Base-by-base conservation (phyloP, 2,113 vertebrate species). In the Paracanthobrama guichenoti region DNA sequence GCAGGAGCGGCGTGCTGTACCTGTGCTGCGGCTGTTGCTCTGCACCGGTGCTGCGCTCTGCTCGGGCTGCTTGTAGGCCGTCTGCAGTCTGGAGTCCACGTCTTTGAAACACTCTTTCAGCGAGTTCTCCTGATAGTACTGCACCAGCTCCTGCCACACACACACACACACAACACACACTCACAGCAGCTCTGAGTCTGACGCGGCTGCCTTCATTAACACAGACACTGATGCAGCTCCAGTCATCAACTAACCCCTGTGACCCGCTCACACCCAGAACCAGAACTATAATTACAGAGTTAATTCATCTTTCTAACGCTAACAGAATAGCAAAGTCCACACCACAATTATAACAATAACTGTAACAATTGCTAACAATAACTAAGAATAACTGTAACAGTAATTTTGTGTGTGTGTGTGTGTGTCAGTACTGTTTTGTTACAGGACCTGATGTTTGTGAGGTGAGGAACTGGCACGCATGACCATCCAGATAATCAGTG, bases 31-130 rank as follows among this genome's bases (percentile, higher is more conserved):
- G 64, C 66, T 31, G 31, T 35, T 50, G 39, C 95, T 77, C 94
- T 86, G 0, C 90, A 84, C 7, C 84, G 92, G 4, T 86, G 87
- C 26, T 88, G 87, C 46, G 87, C 71, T 93, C 48, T 93, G 93
- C 89, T 97, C 96, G 0, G 96, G 95, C 4, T 97, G 95, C 89
- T 97, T 96, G 90, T 91, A 97, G 1, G 97, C 93, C n/a, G 93
- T 94, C 86, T 91, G 90, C 11, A 98, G 90, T 0, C 89, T 90
- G 2, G 96, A 97, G 89, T 98, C 97, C 60, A 98, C 91, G 0
- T 95, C 95, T 88, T 95, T 97, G 89, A 98, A 97, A 85, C 96
- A 98, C 83, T 98, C 97, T 88, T 95, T 97, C 81, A 98, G 91
- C 6, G 97, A 97, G 86, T 94, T 96, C 77, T 93, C 88, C 90